These are phyloP conservation scores for Callionymus lyra DNA, from an alignment of 2,113 vertebrate genomes.

Conservation along the genomic window DNA sequence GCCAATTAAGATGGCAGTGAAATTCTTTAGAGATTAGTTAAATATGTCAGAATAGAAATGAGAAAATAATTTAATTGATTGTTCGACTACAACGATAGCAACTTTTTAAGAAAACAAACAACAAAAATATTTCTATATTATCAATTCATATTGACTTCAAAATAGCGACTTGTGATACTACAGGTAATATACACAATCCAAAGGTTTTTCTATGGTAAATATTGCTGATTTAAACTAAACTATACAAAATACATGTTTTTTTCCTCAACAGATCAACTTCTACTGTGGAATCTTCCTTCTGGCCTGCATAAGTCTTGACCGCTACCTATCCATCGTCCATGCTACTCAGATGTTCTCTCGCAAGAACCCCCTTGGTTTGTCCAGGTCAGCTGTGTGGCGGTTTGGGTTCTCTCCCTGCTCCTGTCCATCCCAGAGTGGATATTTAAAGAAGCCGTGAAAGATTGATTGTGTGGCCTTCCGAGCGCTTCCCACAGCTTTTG, in stretches of 20 bases:
- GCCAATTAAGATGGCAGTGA: too few species aligned
- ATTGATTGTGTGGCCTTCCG: too few species aligned
- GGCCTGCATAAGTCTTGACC: constrained; percentile 81
- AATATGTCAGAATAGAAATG: too few species aligned
- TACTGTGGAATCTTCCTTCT: constrained; percentile 82
- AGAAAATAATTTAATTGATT: too few species aligned
- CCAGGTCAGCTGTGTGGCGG: constrained; percentile 57
- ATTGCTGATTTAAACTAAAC: background rate
- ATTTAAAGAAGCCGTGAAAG: constrained; percentile 27
- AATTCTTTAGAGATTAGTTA: too few species aligned
- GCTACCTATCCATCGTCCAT: constrained; percentile 80
- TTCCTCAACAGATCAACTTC: constrained; percentile 70
- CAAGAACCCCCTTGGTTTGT: constrained; percentile 44
- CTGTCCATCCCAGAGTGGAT: constrained; percentile 74
- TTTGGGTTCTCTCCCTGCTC: constrained; percentile 73
- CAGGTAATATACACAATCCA: too few species aligned
- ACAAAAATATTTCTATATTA: too few species aligned
- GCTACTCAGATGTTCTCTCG: constrained; percentile 79
- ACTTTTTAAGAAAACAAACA: too few species aligned
- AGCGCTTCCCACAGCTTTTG: too few species aligned
- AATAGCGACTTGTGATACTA: too few species aligned
- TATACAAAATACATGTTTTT: background rate
- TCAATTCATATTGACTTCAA: too few species aligned
- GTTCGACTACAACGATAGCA: too few species aligned
- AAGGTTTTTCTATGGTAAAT: background rate